Evolutionary conservation across 1,140 invertebrate species (phyloP).

Genomic region (Druon quercuslanigerum): DNA sequence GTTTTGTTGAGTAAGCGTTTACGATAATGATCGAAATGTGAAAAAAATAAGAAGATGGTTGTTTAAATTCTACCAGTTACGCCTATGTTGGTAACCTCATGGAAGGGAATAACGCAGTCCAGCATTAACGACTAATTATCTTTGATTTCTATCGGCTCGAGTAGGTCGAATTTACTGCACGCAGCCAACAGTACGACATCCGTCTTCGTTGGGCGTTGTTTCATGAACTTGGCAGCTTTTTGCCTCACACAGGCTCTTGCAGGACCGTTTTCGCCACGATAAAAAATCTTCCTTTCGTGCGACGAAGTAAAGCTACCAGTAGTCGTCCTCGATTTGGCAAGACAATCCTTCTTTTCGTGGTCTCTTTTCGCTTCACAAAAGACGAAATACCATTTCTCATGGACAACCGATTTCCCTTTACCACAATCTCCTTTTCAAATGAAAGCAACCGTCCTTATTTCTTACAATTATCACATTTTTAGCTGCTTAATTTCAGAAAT

Average conservation of each 20-base stretch:
- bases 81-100: not conserved
- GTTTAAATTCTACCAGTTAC: conserved; percentile 6
- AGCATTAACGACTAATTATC: conserved; percentile 55
- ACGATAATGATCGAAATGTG: not conserved
- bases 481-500: too few species aligned
- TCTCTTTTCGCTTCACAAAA: conserved; percentile 9
- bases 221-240: conserved; percentile 15
- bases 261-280: conserved; percentile 2
- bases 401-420: not conserved
- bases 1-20: not conserved
- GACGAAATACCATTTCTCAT: conserved; percentile 3
- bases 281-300: conserved; percentile 8
- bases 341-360: conserved; percentile 4
- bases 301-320: not conserved
- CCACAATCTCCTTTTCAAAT: too few species aligned
- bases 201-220: conserved; percentile 11
- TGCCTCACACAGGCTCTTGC: not conserved
- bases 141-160: conserved; percentile 55
- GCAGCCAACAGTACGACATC: conserved; percentile 43
- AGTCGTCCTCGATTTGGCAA: conserved; percentile 8
- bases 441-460: too few species aligned
- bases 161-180: conserved; percentile 57
- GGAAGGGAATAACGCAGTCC: conserved; percentile 14
- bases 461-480: too few species aligned
- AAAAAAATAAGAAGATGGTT: not conserved